Base-by-base conservation (phyloP, 1,140 invertebrate genomes). In the Leguminivora glycinivorella region DNA sequence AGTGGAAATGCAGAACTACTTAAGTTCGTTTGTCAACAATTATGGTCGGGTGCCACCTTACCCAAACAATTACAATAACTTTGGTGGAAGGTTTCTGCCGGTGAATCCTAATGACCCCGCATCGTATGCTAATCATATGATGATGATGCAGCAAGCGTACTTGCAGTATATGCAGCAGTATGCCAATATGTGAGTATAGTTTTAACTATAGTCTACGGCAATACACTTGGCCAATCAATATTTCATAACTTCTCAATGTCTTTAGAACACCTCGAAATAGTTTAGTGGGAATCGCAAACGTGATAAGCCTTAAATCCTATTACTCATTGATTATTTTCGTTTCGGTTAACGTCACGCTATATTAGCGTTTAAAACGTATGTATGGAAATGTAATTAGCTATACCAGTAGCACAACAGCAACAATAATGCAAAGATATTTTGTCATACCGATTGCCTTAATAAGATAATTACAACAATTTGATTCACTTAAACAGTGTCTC, bases 121-220 rank as follows among this genome's bases (percentile, higher is more conserved):
- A 0, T 75, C 79, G n/a, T 70, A 95, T 67, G 94, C 94, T 58
- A 93, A 91, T 69, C 92, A 92, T 75, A 89, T 91, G 81, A 84
- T 92, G 80, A 87, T 89, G 95, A 95, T 98, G 93, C 96, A 97
- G 81, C 96, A 98, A 76, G 95, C 95, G 9, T 98, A 98, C 88
- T 93, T 95, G 19, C 95, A 97, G 83, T 97, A 98, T 87, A 95
- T 97, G 93, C 94, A 95, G 58, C 95, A 97, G 78, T 97, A 97
- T 83, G 95, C 96, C 92, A 95, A 96, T 81, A 90, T 95, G 95
- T 91, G 75, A 88, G 88, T 89, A 19, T n/a, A n/a, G n/a, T n/a
- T n/a, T n/a, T n/a, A n/a, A n/a, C n/a, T n/a, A n/a, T n/a, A n/a
- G n/a, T n/a, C n/a, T n/a, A n/a, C n/a, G n/a, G n/a, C n/a, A n/a